Conservation (phyloP, 2,888 invertebrate species). For the Calliphora vomitoria region DNA sequence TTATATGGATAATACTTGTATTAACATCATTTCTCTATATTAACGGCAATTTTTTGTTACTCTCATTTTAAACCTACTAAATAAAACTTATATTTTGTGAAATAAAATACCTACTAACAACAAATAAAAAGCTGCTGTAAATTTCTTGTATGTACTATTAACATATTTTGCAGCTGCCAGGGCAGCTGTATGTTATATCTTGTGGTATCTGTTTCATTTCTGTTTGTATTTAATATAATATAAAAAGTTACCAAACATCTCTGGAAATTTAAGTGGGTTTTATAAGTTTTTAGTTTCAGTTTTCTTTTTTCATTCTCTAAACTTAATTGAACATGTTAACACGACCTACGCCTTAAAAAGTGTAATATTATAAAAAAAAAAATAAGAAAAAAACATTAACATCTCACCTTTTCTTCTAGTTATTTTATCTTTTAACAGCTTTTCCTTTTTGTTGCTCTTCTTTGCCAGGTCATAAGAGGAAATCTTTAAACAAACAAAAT, state of each 20-base stretch:
- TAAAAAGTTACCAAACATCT: slow-evolving; percentile 57
- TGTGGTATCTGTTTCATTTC: slow-evolving; percentile 40
- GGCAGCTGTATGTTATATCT: slow-evolving; percentile 50
- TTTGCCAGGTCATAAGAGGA: slow-evolving; percentile 2
- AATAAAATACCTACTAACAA: not conserved
- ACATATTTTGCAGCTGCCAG: slow-evolving; percentile 56
- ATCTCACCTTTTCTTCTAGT: slow-evolving; percentile 44
- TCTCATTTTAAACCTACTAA: not conserved
- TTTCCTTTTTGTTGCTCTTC: slow-evolving; percentile 1
- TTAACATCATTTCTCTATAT: not conserved
- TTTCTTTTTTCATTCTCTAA: slow-evolving; percentile 40
- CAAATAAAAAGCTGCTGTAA: slow-evolving; percentile 25
- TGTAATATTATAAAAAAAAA: not conserved
- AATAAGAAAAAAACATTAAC: slow-evolving; percentile 55
- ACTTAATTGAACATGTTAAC: slow-evolving; percentile 64
- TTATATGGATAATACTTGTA: not conserved
- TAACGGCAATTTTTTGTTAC: not conserved
- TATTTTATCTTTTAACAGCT: not conserved
- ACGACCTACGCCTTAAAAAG: slow-evolving; percentile 66
- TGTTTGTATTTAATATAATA: slow-evolving; percentile 14
- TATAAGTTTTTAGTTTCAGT: slow-evolving; percentile 36
- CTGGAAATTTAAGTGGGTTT: slow-evolving; percentile 67
- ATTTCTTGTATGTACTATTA: not conserved
- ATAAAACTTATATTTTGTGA: not conserved
- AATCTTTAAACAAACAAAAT: slow-evolving; percentile 5